phyloP scores from a whole-genome alignment of 92 coral and sea anemone genomes.

The Phenganax stokvisi region DNA sequence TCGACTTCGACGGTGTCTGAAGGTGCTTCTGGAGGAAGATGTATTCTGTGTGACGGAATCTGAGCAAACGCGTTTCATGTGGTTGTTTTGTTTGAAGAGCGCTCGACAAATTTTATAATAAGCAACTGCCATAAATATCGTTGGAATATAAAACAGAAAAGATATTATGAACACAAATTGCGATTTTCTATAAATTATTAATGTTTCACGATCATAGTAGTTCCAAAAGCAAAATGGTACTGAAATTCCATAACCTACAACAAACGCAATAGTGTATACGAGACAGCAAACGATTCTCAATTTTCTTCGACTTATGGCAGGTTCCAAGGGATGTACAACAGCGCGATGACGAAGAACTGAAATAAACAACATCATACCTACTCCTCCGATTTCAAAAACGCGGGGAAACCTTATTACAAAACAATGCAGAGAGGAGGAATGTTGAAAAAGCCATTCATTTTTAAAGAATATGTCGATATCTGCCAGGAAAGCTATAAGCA shows the following conservation, averaged over 20 bases:
- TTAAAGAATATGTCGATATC: background rate
- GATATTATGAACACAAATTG: background rate
- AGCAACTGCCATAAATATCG: background rate
- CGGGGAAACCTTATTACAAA: background rate
- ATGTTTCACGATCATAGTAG: background rate
- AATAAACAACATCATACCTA: conserved; percentile 4
- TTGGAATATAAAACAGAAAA: background rate
- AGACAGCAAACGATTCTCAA: background rate
- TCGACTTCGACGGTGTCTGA: background rate
- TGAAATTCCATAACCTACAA: background rate
- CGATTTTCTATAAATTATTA: background rate
- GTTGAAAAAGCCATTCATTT: background rate
- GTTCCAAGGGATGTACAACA: conserved; percentile 12
- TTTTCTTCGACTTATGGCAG: conserved; percentile 9
- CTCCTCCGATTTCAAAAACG: background rate
- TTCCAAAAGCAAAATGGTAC: background rate
- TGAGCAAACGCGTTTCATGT: conserved; percentile 1
- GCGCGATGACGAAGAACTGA: background rate
- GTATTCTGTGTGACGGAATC: background rate
- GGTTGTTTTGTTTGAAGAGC: background rate
- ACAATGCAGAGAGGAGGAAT: background rate
- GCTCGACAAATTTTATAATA: conserved; percentile 12
- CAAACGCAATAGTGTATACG: background rate
- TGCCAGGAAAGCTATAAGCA: background rate
- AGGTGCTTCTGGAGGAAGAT: background rate